Evolutionary conservation across 2,113 vertebrate species (phyloP).

Genomic region (Poeciliopsis prolifica): DNA sequence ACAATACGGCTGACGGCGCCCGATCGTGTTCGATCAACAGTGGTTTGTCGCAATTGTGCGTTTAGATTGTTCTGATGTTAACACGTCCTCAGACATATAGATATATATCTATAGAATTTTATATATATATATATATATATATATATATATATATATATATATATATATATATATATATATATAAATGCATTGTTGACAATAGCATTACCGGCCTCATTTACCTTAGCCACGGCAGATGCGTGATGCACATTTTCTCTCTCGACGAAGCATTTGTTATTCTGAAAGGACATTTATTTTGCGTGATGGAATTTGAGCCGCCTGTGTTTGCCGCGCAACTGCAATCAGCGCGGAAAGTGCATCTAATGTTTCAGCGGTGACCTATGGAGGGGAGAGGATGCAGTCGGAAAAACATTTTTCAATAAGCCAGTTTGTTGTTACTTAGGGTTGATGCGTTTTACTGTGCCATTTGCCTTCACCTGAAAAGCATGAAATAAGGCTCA

Average conservation of each 20-base stretch:
- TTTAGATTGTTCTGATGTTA: not conserved
- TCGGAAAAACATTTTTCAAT: not conserved
- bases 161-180: too few species aligned
- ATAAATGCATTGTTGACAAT: slow-evolving; percentile 10
- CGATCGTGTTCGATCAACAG: slow-evolving; percentile 3
- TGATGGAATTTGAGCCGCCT: not conserved
- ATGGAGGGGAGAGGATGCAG: slow-evolving; percentile 5
- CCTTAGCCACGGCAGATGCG: not conserved
- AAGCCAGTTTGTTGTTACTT: not conserved
- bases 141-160: too few species aligned
- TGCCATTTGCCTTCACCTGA: not conserved
- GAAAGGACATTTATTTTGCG: not conserved
- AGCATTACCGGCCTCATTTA: not conserved
- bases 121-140: too few species aligned
- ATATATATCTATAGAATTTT: too few species aligned
- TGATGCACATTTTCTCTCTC: not conserved
- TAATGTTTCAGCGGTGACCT: slow-evolving; percentile 4
- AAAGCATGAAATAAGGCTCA: not conserved
- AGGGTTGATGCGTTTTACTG: not conserved
- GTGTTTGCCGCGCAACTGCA: not conserved
- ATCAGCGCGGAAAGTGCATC: not conserved
- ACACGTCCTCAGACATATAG: not conserved
- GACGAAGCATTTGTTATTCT: not conserved
- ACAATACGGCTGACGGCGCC: not conserved
- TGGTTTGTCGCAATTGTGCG: not conserved